Base-by-base conservation (phyloP, 2,797 vertebrate genomes). In the Mus spretus region DNA sequence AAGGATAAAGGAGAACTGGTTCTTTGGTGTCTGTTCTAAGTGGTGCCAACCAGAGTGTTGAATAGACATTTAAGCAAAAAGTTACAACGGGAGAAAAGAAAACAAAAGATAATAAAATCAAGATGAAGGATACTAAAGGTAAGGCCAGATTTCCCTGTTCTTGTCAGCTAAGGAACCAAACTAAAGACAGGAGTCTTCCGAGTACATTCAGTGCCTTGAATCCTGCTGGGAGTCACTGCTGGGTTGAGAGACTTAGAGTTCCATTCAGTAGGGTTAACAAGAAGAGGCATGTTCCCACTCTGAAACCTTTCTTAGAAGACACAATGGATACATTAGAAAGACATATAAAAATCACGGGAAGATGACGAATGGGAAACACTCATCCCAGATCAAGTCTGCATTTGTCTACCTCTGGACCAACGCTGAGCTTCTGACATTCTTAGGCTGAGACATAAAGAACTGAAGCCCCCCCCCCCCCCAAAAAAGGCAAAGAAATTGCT, bases 31-130 rank as follows among this genome's bases (percentile, higher is more conserved):
- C 72, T 89, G 22, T 50, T 95, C 55, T 34, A 50, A 80, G 1
- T 77, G 65, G 8, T 79, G 44, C 67, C 53, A 92, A 63, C 1
- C 34, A 92, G 37, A 79, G 14, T 61, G 34, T 34, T 88, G 57
- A 93, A 77, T 31, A 84, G 44, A 81, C 20, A 11, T 57, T 96
- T 89, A 97, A 85, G 34, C 34, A 89, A 95, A 55, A 95, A 47
- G 7, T 72, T 72, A 65, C 24, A 44, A 79, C 81, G 37, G 37
- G 8, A 40, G 19, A 67, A 63, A 47, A 91, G 34, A 65, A 22
- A 72, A 40, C 14, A 6, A 11, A 91, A 83, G 20, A 57, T 74
- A 90, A 82, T 50, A 79, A 80, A 93, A 61, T 67, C 95, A 44
- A 94, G 10, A 94, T 17, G 11, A 95, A 40, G 1, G 67, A 82